Percentiles rank a stretch among this genome's conserved stretches.
Conservation (phyloP, 2,888 invertebrate genomes). For the Smittia sp. region DNA sequence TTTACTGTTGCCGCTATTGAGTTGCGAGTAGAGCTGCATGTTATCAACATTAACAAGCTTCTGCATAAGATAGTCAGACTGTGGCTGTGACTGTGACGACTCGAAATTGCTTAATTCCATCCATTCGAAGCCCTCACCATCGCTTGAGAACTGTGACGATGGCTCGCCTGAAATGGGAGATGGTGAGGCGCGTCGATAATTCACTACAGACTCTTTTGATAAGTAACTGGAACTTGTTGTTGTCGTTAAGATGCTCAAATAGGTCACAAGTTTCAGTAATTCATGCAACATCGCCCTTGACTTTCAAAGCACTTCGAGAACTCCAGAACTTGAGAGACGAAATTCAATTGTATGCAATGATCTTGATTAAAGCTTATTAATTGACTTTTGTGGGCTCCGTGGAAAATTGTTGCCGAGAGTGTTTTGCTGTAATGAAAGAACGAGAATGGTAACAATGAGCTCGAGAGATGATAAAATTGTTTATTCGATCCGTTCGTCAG, state of each 20-base stretch:
- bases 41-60: constrained; percentile 27
- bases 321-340: background rate
- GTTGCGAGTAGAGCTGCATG: constrained; percentile 2
- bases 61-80: background rate
- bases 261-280: constrained; percentile 16
- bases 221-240: constrained; percentile 28
- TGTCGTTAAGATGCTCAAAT: constrained; percentile 32
- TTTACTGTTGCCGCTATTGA: constrained; percentile 4
- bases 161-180: background rate
- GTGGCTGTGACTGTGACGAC: background rate
- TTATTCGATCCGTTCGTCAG: too few relatives aligned
- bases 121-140: constrained; percentile 8
- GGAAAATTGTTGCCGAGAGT: background rate
- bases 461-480: too few relatives aligned
- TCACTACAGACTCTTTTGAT: constrained; percentile 14
- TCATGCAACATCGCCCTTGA: constrained; percentile 26
- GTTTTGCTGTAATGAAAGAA: constrained; percentile 25
- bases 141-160: background rate
- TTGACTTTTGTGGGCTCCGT: background rate
- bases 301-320: background rate
- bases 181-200: constrained; percentile 17
- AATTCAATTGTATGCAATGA: background rate
- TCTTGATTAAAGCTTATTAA: too few relatives aligned
- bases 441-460: too few relatives aligned
- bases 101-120: background rate